Percentiles rank a stretch among this genome's conserved stretches.
phyloP scores from a whole-genome alignment of 2,888 invertebrate genomes.

The Aspidapion aeneum region DNA sequence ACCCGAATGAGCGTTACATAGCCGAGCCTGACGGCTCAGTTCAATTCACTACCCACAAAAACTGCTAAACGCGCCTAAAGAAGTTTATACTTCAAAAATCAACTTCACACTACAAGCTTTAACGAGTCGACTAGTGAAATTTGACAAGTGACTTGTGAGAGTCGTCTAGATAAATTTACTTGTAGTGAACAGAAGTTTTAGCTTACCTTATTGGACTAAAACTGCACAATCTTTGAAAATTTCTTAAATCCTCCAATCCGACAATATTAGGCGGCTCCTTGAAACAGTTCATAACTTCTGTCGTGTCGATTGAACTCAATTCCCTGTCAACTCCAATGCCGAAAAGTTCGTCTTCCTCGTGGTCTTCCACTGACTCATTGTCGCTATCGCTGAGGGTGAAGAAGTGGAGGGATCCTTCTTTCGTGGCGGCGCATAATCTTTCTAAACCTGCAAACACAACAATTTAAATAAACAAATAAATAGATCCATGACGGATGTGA shows the following conservation, averaged over 20 bases:
- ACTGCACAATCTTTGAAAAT: conserved; percentile 70
- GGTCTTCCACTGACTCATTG: conserved; percentile 67
- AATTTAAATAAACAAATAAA: background rate
- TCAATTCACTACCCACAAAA: no score
- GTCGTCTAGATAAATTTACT: no score
- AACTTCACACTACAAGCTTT: no score
- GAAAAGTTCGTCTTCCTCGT: conserved; percentile 63
- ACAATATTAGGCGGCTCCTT: conserved; percentile 41
- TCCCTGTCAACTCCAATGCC: conserved; percentile 27
- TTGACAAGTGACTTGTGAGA: no score
- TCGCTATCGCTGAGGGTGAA: conserved; percentile 72
- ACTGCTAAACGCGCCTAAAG: no score
- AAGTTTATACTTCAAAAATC: no score
- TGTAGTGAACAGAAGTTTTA: no score
- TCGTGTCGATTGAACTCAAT: conserved; percentile 34
- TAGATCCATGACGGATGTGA: no score
- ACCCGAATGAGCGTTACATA: no score
- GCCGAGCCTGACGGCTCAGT: no score
- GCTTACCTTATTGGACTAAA: conserved; percentile 61
- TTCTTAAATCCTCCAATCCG: conserved; percentile 46
- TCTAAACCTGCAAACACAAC: conserved; percentile 60
- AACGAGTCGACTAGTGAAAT: no score
- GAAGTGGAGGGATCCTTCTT: conserved; percentile 77
- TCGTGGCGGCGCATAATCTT: conserved; percentile 79
- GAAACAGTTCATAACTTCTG: conserved; percentile 38